Evolutionary conservation across 2,888 invertebrate species (phyloP), one percentile per base, ranked within the genome.

Genomic region (Callinectes sapidus): DNA sequence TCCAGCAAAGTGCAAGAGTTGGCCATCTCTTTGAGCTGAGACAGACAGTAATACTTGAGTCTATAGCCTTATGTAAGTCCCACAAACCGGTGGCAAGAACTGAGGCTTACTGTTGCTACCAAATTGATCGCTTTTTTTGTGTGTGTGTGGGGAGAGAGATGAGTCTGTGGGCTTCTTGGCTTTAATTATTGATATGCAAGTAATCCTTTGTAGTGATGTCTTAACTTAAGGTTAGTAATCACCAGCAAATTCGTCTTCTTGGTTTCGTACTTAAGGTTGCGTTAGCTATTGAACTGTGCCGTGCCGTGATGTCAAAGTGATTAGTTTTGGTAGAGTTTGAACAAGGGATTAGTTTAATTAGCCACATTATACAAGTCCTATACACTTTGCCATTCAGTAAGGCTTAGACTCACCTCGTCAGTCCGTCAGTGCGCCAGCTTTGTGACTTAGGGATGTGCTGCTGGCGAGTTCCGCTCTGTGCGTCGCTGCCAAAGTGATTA

Each of bases 1-100:
- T n/a, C 54, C 54, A 35, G 42, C 48, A 87, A 87, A 54, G 87
- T 54, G 48, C 54, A 54, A 35, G 42, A 42, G n/a, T 87, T 42
- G 48, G 42, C 48, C 48, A 35, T 48, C 81, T 81, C 81, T 81
- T 81, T 35, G 81, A 35, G 81, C 81, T 81, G 81, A 81, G 13
- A 81, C 81, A 81, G 81, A 81, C 81, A 81, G 8, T 32, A 81
- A 35, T 81, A 81, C 35, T 61, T 23, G 61, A 23, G 23, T 23
- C 23, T 61, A 5, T 3, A 18, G 61, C 6, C 61, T 23, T 48
- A 48, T 10, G 48, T 8, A 48, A 48, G 48, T 48, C 48, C 48
- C 48, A 8, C 48, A 48, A 10, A 10, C 48, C 8, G 48, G 48
- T 48, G 48, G 48, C 48, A 10, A 48, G 10, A 48, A 8, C 48